Percentiles rank a stretch among this genome's conserved stretches.
Conservation (phyloP, 2,888 invertebrate genomes). For the Hemaris fuciformis region DNA sequence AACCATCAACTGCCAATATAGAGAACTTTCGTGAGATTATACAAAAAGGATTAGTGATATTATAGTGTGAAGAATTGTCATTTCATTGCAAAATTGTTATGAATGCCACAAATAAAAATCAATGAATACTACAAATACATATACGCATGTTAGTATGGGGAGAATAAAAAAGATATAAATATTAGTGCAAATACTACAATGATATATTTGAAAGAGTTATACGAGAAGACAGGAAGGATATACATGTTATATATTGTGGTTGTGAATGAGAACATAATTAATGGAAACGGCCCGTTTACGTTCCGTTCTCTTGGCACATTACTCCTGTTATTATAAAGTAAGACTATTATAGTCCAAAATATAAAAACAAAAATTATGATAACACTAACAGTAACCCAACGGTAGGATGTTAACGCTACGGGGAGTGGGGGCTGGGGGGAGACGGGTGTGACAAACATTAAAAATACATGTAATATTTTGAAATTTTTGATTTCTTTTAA, state of each 20-base stretch:
- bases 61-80: neutral
- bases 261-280: constrained; percentile 35
- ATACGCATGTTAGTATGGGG: neutral
- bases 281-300: constrained; percentile 37
- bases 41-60: neutral
- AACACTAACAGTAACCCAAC: constrained; percentile 16
- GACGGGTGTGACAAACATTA: constrained; percentile 59
- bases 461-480: constrained; percentile 79
- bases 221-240: neutral
- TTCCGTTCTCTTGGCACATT: constrained; percentile 20
- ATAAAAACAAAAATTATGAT: constrained; percentile 75
- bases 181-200: constrained; percentile 7
- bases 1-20: neutral
- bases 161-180: neutral
- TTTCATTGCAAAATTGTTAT: neutral
- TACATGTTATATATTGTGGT: constrained; percentile 5
- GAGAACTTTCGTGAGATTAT: neutral
- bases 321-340: constrained; percentile 40
- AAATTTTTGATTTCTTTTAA: constrained; percentile 82
- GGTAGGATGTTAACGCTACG: neutral
- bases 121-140: neutral
- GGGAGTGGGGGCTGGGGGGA: neutral
- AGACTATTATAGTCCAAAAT: constrained; percentile 70
- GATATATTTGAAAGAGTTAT: neutral
- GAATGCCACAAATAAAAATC: neutral